phyloP scores from a whole-genome alignment of 2,888 invertebrate species.

The Bunonema sp. region DNA sequence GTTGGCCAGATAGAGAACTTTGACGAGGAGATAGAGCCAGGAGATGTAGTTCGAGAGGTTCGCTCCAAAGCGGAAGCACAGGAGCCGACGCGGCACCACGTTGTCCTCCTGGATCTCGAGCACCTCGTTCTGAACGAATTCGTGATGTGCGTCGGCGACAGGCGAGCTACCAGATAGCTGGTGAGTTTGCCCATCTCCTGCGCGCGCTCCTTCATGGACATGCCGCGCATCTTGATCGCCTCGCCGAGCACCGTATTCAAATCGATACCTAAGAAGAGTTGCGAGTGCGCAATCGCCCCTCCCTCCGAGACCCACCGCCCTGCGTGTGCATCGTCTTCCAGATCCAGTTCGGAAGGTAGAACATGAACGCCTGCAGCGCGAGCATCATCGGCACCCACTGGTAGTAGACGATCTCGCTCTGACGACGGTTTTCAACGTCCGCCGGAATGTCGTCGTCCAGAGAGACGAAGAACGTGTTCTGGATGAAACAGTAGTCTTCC shows the following conservation, averaged over 20 bases:
- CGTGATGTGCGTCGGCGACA: constrained; percentile 17
- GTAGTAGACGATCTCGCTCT: constrained; percentile 39
- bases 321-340: constrained; percentile 40
- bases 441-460: constrained; percentile 34
- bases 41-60: constrained; percentile 24
- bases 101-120: too few species aligned
- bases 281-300: too few species aligned
- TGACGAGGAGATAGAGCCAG: constrained; percentile 30
- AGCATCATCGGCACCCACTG: constrained; percentile 41
- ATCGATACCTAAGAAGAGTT: constrained; percentile 20
- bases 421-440: constrained; percentile 20
- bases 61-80: constrained; percentile 18
- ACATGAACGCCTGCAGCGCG: constrained; percentile 40
- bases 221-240: constrained; percentile 20
- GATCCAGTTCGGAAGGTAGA: constrained; percentile 38
- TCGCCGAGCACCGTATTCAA: constrained; percentile 24
- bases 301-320: constrained; percentile 24
- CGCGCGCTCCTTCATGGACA: constrained; percentile 9
- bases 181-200: constrained; percentile 24
- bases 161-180: constrained; percentile 28
- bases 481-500: constrained; percentile 41
- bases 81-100: constrained; percentile 3
- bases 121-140: too few species aligned
- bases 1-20: constrained; percentile 35
- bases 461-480: constrained; percentile 41